Evolutionary conservation across 2,113 vertebrate genomes (phyloP).

Genomic region (Siphamia tubifer): DNA sequence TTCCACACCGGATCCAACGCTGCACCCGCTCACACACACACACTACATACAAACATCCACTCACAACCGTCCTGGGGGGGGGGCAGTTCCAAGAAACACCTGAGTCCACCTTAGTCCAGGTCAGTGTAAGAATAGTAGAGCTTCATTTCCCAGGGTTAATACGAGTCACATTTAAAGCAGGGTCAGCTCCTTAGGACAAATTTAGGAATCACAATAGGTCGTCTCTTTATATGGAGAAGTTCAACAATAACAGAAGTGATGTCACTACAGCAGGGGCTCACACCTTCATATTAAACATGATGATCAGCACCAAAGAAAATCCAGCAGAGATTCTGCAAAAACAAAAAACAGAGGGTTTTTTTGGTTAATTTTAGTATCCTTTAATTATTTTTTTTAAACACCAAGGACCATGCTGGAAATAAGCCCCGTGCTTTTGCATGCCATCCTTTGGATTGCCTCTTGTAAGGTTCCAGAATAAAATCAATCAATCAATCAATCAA

Average conservation of each 20-base stretch:
- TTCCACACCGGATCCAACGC: slow-evolving; percentile 70
- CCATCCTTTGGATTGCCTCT: no score
- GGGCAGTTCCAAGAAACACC: not conserved
- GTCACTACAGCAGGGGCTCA: not conserved
- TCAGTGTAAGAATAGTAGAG: not conserved
- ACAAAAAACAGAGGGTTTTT: not conserved
- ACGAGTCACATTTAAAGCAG: not conserved
- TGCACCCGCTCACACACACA: slow-evolving; percentile 46
- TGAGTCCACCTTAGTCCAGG: not conserved
- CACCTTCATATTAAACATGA: not conserved
- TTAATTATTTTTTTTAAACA: no score
- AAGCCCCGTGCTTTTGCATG: no score
- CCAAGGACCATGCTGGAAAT: no score
- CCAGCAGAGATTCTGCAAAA: slow-evolving; percentile 25
- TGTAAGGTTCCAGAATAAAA: no score
- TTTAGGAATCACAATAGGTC: not conserved
- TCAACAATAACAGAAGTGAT: not conserved
- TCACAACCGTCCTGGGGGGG: not conserved
- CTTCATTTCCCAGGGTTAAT: not conserved
- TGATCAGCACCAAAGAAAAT: not conserved
- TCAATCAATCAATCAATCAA: no score
- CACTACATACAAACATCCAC: slow-evolving; percentile 58
- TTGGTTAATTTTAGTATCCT: no score
- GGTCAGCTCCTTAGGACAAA: not conserved
- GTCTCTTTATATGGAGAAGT: no score